These are phyloP conservation scores for Malurus alboscapulatus DNA, from an alignment of 2,113 vertebrate genomes.

Conservation along the genomic window DNA sequence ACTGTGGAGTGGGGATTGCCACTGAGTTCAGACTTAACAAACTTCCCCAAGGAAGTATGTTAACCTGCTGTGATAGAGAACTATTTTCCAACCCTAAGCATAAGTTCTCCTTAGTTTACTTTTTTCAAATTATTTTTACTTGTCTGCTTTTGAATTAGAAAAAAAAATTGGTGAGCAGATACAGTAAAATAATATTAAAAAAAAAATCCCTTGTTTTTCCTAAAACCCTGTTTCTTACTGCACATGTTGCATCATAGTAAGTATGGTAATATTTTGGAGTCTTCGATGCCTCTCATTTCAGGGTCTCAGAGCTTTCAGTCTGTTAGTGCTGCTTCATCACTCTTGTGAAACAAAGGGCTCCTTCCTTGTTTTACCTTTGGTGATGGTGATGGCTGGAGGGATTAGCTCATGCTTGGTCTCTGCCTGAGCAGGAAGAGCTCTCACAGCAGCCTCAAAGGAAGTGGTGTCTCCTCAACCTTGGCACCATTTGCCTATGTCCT, in stretches of 20 bases:
- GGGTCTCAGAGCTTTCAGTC: not conserved
- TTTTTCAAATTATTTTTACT: not conserved
- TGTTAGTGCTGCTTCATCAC: not conserved
- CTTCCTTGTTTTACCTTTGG: not conserved
- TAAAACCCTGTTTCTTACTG: not conserved
- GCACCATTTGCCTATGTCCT: accelerated
- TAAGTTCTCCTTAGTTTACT: not conserved
- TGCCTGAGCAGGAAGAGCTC: not conserved
- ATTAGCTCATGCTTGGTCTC: not conserved
- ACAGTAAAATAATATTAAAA: not conserved
- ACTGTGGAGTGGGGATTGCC: accelerated
- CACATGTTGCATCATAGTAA: not conserved
- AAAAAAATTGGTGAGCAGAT: not conserved
- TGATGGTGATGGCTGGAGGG: not conserved
- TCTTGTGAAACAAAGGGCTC: not conserved
- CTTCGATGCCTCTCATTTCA: not conserved
- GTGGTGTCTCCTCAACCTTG: not conserved
- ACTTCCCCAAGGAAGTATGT: accelerated
- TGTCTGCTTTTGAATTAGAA: not conserved
- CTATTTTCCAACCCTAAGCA: not conserved
- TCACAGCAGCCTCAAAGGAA: accelerated
- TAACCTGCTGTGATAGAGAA: not conserved
- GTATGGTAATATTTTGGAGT: not conserved
- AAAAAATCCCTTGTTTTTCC: not conserved
- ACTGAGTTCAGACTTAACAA: not conserved